Evolutionary conservation across 2,888 invertebrate genomes (phyloP).

Genomic region (Crepidodera aurea): DNA sequence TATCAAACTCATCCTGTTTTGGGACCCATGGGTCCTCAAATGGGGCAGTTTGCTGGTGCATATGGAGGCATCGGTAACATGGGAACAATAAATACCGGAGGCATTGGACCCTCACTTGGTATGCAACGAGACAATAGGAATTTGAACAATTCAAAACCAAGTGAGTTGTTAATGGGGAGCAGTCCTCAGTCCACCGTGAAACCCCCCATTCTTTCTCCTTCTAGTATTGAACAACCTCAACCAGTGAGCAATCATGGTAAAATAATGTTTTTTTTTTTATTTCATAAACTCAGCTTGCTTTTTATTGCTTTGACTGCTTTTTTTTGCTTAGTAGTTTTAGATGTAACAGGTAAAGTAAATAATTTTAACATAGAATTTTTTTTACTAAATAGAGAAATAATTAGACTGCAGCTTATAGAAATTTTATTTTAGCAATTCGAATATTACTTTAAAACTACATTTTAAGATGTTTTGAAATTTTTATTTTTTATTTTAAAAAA

Average conservation of each 20-base stretch:
- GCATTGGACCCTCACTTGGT: conserved; percentile 46
- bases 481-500: too few relatives aligned
- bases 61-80: conserved; percentile 61
- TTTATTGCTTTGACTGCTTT: conserved; percentile 9
- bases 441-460: too few relatives aligned
- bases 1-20: conserved; percentile 78
- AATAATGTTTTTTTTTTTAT: conserved; percentile 45
- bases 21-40: conserved; percentile 63
- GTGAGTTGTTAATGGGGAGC: conserved; percentile 67
- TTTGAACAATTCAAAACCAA: conserved; percentile 63
- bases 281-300: conserved; percentile 23
- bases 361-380: too few relatives aligned
- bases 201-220: conserved; percentile 59
- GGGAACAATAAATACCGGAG: conserved; percentile 49
- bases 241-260: conserved; percentile 61
- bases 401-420: too few relatives aligned
- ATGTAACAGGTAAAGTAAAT: neutral
- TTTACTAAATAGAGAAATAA: too few relatives aligned
- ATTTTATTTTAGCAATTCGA: too few relatives aligned
- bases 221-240: conserved; percentile 61
- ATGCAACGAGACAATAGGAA: conserved; percentile 59
- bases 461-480: too few relatives aligned
- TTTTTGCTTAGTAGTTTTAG: conserved; percentile 14
- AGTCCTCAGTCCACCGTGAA: conserved; percentile 45
- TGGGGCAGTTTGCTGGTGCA: conserved; percentile 63